A percentile compares a stretch with the other conserved stretches of the same genome.
phyloP scores from a whole-genome alignment of 2,888 invertebrate species.

The Agrotis ipsilon region DNA sequence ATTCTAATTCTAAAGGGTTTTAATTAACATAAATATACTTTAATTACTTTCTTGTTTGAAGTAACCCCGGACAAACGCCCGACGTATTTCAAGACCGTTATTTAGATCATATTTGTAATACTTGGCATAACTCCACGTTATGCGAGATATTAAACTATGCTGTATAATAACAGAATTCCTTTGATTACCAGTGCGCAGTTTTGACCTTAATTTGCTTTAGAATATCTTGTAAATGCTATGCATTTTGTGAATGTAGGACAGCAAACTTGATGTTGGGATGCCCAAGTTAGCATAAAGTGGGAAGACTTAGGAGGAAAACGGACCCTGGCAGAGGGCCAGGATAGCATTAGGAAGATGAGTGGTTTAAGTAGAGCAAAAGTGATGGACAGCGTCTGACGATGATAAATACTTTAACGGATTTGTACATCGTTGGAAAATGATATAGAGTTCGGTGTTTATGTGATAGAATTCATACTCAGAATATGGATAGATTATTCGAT shows the following conservation, averaged over 20 bases:
- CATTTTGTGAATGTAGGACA: constrained; percentile 40
- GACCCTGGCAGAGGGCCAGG: constrained; percentile 42
- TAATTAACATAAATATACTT: constrained; percentile 12
- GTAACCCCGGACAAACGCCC: constrained; percentile 18
- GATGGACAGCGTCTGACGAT: constrained; percentile 19
- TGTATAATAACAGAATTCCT: constrained; percentile 59
- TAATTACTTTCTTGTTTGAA: constrained; percentile 29
- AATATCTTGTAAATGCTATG: constrained; percentile 51
- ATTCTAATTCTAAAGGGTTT: constrained; percentile 20
- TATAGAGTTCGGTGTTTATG: not conserved
- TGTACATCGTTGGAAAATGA: not conserved
- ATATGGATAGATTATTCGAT: not conserved
- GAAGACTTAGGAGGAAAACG: constrained; percentile 24
- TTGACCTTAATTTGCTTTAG: constrained; percentile 53
- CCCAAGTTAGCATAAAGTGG: constrained; percentile 15
- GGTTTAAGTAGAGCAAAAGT: constrained; percentile 19
- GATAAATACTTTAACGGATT: constrained; percentile 12
- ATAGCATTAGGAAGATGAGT: constrained; percentile 21
- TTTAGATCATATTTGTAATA: constrained; percentile 47
- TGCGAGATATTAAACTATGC: constrained; percentile 57
- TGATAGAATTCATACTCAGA: not conserved
- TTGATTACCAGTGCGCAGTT: constrained; percentile 51
- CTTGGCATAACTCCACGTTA: constrained; percentile 54
- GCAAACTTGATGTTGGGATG: constrained; percentile 8
- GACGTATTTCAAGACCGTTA: constrained; percentile 48